phyloP scores from a whole-genome alignment of 2,113 vertebrate genomes.

The Pomatostomus ruficeps region DNA sequence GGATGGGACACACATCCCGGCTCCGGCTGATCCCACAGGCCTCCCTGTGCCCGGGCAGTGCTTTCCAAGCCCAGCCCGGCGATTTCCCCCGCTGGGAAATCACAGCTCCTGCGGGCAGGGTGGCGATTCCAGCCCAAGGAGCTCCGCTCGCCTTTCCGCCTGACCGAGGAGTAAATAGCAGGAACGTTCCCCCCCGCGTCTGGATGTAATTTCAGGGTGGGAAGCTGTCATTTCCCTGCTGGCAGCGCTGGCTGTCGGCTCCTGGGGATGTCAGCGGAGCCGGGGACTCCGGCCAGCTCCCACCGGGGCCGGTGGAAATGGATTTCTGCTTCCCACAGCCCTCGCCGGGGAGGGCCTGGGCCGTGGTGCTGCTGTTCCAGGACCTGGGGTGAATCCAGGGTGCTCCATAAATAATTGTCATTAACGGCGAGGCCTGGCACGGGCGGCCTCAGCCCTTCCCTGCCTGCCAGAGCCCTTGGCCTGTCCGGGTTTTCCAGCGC shows the following conservation, averaged over 20 bases:
- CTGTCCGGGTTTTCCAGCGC: not conserved
- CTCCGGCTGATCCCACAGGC: not conserved
- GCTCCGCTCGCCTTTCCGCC: not conserved
- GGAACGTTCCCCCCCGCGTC: not conserved
- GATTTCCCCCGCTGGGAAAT: fast-evolving
- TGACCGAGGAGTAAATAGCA: not conserved
- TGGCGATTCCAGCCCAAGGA: not conserved
- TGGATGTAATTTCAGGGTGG: not conserved
- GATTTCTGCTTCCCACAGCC: not conserved
- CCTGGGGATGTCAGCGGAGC: not conserved
- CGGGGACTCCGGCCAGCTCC: not conserved
- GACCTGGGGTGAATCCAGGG: not conserved
- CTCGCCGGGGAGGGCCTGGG: not conserved
- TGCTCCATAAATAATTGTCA: not conserved
- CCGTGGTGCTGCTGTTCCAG: not conserved
- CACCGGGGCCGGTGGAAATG: not conserved
- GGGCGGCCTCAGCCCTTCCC: not conserved
- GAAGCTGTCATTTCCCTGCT: not conserved
- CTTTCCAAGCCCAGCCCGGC: fast-evolving
- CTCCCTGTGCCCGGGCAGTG: fast-evolving
- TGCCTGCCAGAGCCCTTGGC: not conserved
- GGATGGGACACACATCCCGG: fast-evolving
- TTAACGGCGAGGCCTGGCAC: not conserved
- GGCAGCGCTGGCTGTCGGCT: not conserved
- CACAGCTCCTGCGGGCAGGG: not conserved